These are phyloP conservation scores for Orycteropus afer DNA, from an alignment of 2,113 vertebrate genomes.

Conservation along the genomic window DNA sequence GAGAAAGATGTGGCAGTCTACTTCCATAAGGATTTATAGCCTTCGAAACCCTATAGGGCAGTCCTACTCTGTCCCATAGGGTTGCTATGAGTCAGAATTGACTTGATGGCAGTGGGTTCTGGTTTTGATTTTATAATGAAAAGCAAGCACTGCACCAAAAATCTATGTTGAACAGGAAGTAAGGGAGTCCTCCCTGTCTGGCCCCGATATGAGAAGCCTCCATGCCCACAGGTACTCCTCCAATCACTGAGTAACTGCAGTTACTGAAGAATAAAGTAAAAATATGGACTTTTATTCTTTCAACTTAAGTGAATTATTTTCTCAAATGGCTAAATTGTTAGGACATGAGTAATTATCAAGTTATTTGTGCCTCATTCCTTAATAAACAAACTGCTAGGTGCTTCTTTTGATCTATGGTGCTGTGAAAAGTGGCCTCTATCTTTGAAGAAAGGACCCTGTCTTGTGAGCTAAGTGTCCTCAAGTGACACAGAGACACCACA, in stretches of 20 bases:
- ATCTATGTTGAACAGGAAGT: not conserved
- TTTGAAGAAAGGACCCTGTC: not conserved
- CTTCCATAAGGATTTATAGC: no score
- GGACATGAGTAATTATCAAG: not conserved
- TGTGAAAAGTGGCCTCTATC: not conserved
- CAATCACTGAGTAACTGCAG: not conserved
- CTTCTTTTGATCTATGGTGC: not conserved
- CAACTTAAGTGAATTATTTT: not conserved
- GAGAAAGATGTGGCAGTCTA: no score
- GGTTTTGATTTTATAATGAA: not conserved
- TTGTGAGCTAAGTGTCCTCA: not conserved
- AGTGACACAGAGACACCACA: not conserved
- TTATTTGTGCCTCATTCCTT: not conserved
- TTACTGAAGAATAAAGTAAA: not conserved
- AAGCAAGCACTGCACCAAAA: not conserved
- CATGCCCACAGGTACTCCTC: not conserved
- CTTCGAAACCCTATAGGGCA: no score
- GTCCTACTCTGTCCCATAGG: no score
- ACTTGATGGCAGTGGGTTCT: no score
- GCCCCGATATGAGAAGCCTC: not conserved
- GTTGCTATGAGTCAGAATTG: no score
- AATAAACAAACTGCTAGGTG: not conserved
- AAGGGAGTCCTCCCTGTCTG: not conserved
- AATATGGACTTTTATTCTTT: not conserved
- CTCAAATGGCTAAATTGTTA: not conserved